These are phyloP conservation scores for Atractosteus spatula DNA, from an alignment of 2,113 vertebrate genomes.

Conservation along the genomic window DNA sequence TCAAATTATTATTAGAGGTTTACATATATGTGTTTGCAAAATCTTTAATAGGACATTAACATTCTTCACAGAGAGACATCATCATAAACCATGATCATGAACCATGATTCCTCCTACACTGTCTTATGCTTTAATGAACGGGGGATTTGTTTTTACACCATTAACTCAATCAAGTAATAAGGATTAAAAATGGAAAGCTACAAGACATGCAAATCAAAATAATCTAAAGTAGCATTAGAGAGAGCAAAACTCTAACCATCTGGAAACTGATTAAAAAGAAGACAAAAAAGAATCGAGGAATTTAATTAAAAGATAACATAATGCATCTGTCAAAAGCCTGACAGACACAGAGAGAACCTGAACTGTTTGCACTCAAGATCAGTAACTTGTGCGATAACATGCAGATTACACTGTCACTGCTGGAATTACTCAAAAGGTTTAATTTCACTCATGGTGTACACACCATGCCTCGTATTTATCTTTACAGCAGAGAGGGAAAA, in stretches of 20 bases:
- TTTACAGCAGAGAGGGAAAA: not conserved
- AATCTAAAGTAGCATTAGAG: not conserved
- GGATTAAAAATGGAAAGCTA: not conserved
- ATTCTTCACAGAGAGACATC: too few species aligned
- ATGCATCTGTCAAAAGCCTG: not conserved
- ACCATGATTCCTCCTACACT: not conserved
- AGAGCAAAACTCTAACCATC: not conserved
- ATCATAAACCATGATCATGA: too few species aligned
- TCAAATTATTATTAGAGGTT: too few species aligned
- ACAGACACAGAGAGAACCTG: not conserved
- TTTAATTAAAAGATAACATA: slow-evolving; percentile 17
- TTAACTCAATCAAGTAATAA: slow-evolving; percentile 1
- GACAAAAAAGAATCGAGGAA: not conserved
- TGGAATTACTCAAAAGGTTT: too few species aligned
- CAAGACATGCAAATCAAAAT: not conserved
- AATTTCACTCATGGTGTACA: not conserved
- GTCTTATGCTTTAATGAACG: not conserved
- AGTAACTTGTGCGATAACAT: not conserved
- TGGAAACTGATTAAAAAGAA: slow-evolving; percentile 8
- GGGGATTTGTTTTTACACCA: not conserved
- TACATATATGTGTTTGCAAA: too few species aligned
- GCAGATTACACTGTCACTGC: not conserved
- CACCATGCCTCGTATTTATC: not conserved
- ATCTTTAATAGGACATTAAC: too few species aligned
- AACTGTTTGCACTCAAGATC: not conserved